Evolutionary conservation across 2,888 invertebrate genomes (phyloP).

Genomic region (Hemistola chrysoprasaria): DNA sequence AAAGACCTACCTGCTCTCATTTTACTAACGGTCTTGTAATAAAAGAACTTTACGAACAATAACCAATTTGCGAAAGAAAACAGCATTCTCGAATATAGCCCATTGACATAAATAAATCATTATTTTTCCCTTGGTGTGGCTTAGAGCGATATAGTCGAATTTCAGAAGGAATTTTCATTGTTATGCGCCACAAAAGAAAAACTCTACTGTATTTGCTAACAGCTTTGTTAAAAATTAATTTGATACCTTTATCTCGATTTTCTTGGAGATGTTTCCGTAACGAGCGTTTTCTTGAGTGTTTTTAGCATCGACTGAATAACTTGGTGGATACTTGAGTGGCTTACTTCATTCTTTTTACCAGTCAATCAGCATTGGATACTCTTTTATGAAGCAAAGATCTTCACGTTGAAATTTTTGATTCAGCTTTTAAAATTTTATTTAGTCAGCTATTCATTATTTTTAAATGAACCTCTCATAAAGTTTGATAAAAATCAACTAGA

Average conservation of each 20-base stretch:
- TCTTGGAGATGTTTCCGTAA: conserved; percentile 44
- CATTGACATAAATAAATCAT: conserved; percentile 82
- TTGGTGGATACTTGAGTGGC: conserved; percentile 18
- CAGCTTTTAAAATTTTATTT: no score
- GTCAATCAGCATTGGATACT: conserved; percentile 6
- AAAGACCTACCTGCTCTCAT: conserved; percentile 61
- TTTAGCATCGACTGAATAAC: conserved; percentile 30
- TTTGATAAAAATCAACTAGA: no score
- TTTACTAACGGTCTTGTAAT: conserved; percentile 77
- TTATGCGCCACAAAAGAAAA: conserved; percentile 77
- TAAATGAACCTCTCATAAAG: no score
- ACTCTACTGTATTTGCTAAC: conserved; percentile 57
- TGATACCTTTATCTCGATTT: conserved; percentile 75
- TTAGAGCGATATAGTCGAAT: conserved; percentile 47
- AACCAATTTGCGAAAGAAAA: conserved; percentile 77
- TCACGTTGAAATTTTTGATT: no score
- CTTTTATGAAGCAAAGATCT: neutral
- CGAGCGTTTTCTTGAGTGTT: conserved; percentile 25
- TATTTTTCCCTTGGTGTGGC: conserved; percentile 48
- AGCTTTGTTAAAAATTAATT: conserved; percentile 80
- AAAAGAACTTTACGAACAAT: conserved; percentile 79
- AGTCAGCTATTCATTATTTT: no score
- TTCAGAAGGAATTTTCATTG: conserved; percentile 73
- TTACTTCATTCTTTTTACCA: conserved; percentile 29
- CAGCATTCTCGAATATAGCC: conserved; percentile 61